Evolutionary conservation across 2,888 invertebrate species (phyloP).

Genomic region (Axea sp.): DNA sequence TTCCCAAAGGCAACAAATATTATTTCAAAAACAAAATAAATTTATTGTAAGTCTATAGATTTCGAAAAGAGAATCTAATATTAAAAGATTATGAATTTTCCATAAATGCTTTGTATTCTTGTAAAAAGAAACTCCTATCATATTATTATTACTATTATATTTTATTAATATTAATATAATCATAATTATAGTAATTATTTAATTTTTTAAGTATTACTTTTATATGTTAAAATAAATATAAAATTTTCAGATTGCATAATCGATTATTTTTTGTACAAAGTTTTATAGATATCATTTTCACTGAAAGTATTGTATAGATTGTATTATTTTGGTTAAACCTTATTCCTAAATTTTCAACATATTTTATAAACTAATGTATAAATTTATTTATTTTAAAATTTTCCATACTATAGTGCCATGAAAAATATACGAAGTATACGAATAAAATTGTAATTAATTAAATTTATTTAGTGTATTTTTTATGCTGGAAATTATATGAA

Average conservation of each 20-base stretch:
- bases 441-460: too few relatives aligned
- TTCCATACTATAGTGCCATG: too few relatives aligned
- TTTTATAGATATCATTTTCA: conserved; percentile 6
- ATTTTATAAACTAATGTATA: too few relatives aligned
- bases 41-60: conserved; percentile 71
- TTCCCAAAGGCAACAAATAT: conserved; percentile 67
- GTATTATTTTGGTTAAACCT: too few relatives aligned
- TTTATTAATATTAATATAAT: conserved; percentile 38
- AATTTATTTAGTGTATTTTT: too few relatives aligned
- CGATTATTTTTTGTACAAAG: conserved; percentile 31
- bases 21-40: conserved; percentile 65
- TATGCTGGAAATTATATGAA: too few relatives aligned
- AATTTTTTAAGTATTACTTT: conserved; percentile 51
- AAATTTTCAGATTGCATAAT: conserved; percentile 23
- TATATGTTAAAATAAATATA: conserved; percentile 48
- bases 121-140: conserved; percentile 44
- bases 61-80: conserved; percentile 71
- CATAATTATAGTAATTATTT: conserved; percentile 38
- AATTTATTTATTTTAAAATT: too few relatives aligned
- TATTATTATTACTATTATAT: conserved; percentile 43
- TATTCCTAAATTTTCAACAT: too few relatives aligned
- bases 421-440: too few relatives aligned
- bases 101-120: conserved; percentile 65
- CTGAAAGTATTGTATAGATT: background rate
- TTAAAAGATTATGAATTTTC: conserved; percentile 73